These are phyloP conservation scores for Pogonognathellus flavescens DNA, from an alignment of 1,140 invertebrate genomes.

Conservation along the genomic window DNA sequence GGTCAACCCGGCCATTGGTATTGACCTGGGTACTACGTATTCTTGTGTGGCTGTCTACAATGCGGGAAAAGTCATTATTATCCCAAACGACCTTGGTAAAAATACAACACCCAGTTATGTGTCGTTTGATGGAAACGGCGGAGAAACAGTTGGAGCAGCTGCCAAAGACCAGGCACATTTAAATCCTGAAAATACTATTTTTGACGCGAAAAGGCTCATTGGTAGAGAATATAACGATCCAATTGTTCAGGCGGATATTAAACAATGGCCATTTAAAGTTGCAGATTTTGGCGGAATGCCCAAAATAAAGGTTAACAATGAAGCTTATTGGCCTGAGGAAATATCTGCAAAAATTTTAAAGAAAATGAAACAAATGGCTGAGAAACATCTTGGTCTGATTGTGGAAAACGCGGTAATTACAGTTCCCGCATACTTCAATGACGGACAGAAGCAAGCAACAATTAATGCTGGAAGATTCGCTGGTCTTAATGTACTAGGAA, in stretches of 20 bases:
- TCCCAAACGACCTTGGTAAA: conserved; percentile 88
- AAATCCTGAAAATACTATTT: conserved; percentile 88
- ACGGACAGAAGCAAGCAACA: conserved; percentile 74
- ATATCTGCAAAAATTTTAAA: conserved; percentile 72
- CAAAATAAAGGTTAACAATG: conserved; percentile 71
- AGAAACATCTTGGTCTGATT: conserved; percentile 73
- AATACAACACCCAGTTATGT: conserved; percentile 92
- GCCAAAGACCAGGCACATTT: conserved; percentile 86
- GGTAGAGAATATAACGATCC: conserved; percentile 74
- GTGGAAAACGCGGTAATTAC: conserved; percentile 73
- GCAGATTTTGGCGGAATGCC: conserved; percentile 69
- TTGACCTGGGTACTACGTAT: conserved; percentile 84
- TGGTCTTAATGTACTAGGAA: conserved; percentile 73
- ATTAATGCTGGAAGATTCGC: conserved; percentile 73
- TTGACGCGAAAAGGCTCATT: conserved; percentile 76
- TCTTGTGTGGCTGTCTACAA: no score
- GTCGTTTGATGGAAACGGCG: conserved; percentile 89
- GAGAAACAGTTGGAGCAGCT: conserved; percentile 87
- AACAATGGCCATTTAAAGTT: conserved; percentile 75
- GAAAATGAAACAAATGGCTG: conserved; percentile 73
- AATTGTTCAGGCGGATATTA: conserved; percentile 74
- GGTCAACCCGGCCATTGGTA: conserved; percentile 75
- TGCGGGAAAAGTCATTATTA: conserved; percentile 91
- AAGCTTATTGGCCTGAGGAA: conserved; percentile 71
- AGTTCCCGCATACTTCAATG: conserved; percentile 77